Evolutionary conservation across 2,888 invertebrate species (phyloP).

Genomic region (Pocota personata): DNA sequence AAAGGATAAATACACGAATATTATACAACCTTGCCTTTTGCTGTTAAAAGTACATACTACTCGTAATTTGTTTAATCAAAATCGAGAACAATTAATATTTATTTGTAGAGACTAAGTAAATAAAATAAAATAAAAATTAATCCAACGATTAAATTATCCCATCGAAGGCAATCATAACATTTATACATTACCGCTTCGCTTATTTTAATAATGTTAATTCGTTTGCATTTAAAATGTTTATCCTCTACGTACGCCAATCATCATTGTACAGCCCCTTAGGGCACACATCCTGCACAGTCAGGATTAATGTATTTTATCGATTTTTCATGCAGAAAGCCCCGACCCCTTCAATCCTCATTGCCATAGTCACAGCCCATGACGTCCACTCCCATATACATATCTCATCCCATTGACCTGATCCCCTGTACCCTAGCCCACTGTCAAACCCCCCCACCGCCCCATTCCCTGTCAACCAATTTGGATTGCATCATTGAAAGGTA

Average conservation of each 20-base stretch:
- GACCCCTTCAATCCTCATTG: conserved; percentile 26
- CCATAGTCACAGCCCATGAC: conserved; percentile 53
- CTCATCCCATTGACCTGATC: not conserved
- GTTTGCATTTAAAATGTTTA: conserved; percentile 67
- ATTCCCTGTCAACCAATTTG: conserved; percentile 48
- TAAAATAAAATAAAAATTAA: not conserved
- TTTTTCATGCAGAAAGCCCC: conserved; percentile 51
- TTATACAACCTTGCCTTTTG: not conserved
- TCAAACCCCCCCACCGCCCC: not conserved
- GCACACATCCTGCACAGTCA: conserved; percentile 7
- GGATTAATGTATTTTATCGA: conserved; percentile 72
- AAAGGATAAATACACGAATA: not conserved
- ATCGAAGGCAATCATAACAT: conserved; percentile 40
- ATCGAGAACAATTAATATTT: not conserved
- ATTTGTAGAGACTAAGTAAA: conserved; percentile 7
- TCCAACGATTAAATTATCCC: conserved; percentile 24
- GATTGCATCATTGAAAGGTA: conserved; percentile 62
- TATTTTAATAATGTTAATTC: conserved; percentile 65
- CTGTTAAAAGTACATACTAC: not conserved
- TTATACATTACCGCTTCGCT: conserved; percentile 49
- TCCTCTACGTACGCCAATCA: conserved; percentile 58
- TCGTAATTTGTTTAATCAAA: not conserved
- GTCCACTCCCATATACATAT: not conserved
- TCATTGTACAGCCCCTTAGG: conserved; percentile 58
- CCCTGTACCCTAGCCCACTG: not conserved